Base-by-base conservation (phyloP, 1,140 invertebrate species). In the Archegozetes longisetosus region DNA sequence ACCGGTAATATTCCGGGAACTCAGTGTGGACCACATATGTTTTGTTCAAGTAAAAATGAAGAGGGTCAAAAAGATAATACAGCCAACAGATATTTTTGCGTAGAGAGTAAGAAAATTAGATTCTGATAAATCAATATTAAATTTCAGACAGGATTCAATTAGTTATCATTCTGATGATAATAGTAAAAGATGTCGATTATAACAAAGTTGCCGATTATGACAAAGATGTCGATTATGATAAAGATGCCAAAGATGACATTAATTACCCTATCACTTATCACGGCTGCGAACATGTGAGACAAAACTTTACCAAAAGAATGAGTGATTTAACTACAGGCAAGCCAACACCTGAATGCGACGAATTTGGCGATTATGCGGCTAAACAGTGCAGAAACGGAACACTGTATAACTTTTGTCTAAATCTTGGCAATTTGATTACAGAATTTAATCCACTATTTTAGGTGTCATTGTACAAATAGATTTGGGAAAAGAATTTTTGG, bases 381-480 rank as follows among this genome's bases (percentile, higher is more conserved):
- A 23, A 46, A 3, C 55, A 50, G 2, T 64, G 63, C 24, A 52
- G 49, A 47, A 28, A 53, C 12, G 63, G 56, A n/a, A 53, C 55
- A 14, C 13, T 64, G 63, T 64, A 54, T 61, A 60, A n/a, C 46
- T 14, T 47, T 14, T 47, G 46, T 47, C 14, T 47, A 47, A 14
- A n/a, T 58, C 47, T 55, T 20, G 20, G 27, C 46, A 52, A 52
- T 20, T 23, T 22, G 14, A 52, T 55, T 55, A 17, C 22, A 52
- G 14, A 17, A 22, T 55, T 58, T 58, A 27, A 50, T 28, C 29
- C 17, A 40, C 28, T 6, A 25, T 6, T 54, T n/a, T 27, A 64
- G 63, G 32, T 64, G 63, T 50, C 55, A 62, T 24, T 64, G 63
- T 48, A 60, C 62, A 2, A 40, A 64, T n/a, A 57, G 62, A 25